A percentile compares a stretch with the other conserved stretches of the same genome.
Conservation (phyloP, 2,113 vertebrate species). For the Castor canadensis region DNA sequence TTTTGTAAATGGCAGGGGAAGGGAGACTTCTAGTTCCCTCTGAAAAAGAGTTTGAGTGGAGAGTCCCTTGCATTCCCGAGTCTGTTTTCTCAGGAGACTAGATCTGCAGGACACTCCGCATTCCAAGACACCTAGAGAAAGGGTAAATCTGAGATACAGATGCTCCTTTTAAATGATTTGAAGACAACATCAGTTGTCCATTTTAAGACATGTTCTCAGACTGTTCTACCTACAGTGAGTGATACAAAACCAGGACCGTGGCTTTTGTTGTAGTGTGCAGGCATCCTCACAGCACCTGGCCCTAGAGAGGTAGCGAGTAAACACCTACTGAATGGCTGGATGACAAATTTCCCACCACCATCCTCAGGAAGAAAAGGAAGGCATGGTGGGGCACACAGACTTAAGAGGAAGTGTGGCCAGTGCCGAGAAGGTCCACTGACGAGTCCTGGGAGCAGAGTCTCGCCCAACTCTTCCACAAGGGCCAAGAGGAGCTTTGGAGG, state of each 20-base stretch:
- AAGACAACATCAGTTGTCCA: slow-evolving; percentile 4
- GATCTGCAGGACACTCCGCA: background rate
- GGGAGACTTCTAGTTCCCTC: background rate
- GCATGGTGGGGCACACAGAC: background rate
- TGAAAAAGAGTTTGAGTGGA: background rate
- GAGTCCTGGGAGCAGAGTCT: background rate
- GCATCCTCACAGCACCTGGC: background rate
- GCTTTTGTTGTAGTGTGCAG: background rate
- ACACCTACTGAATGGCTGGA: background rate
- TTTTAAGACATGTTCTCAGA: slow-evolving; percentile 7
- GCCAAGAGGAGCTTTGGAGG: background rate
- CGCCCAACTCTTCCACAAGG: background rate
- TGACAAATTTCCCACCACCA: background rate
- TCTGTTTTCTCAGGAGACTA: background rate
- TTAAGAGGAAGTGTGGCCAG: background rate
- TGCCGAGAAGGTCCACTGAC: background rate
- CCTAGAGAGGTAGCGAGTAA: background rate
- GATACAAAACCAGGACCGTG: background rate
- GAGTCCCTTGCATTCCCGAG: background rate
- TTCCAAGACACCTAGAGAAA: background rate
- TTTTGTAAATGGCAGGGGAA: background rate
- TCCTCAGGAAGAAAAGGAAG: background rate
- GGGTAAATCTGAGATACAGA: background rate
- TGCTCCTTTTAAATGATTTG: slow-evolving; percentile 12
- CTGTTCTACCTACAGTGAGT: background rate